Percentiles rank a stretch among this genome's conserved stretches.
Conservation (phyloP, 1,140 invertebrate species). For the Cheumatopsyche charites region DNA sequence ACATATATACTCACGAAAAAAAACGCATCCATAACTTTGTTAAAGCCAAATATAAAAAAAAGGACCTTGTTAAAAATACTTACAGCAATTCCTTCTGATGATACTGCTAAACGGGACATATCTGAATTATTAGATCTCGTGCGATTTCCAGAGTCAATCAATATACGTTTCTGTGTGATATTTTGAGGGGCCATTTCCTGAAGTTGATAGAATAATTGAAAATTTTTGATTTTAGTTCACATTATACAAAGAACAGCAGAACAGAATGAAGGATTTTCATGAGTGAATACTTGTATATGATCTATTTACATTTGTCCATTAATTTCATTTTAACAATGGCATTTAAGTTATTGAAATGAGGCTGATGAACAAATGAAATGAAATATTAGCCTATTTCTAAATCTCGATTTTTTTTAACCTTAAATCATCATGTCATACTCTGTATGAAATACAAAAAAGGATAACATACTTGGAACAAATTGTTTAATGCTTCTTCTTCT, state of each 20-base stretch:
- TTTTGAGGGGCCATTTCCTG: slow-evolving; percentile 48
- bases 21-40: neutral
- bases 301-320: too few relatives aligned
- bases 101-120: slow-evolving; percentile 45
- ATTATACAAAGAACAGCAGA: too few relatives aligned
- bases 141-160: slow-evolving; percentile 37
- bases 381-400: too few relatives aligned
- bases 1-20: neutral
- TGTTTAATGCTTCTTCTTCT: slow-evolving; percentile 42
- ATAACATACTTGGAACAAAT: slow-evolving; percentile 44
- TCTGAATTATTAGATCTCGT: slow-evolving; percentile 36
- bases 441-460: neutral
- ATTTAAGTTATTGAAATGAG: too few relatives aligned
- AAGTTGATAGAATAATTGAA: neutral
- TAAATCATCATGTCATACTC: too few relatives aligned
- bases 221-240: neutral
- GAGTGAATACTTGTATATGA: too few relatives aligned
- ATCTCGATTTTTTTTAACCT: too few relatives aligned
- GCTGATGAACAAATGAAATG: too few relatives aligned
- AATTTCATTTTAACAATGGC: too few relatives aligned
- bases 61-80: slow-evolving; percentile 29
- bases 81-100: slow-evolving; percentile 36
- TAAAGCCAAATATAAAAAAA: slow-evolving; percentile 13
- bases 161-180: slow-evolving; percentile 45
- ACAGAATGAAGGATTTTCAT: too few relatives aligned